Conservation (phyloP, 2,113 vertebrate genomes). For the Eolophus roseicapilla region DNA sequence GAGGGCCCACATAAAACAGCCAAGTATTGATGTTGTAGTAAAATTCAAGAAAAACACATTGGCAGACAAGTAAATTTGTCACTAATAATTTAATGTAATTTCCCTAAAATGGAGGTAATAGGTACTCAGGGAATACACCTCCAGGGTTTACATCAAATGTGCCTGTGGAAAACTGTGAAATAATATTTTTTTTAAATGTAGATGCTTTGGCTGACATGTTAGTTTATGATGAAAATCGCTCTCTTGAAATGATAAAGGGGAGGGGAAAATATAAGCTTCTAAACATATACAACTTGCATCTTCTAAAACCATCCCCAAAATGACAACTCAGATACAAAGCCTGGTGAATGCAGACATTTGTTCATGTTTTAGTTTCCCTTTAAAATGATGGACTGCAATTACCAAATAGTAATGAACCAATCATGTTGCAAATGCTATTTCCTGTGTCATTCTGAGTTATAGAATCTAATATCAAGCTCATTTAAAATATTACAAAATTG, state of each 20-base stretch:
- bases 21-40: constrained; percentile 85
- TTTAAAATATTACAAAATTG: constrained; percentile 65
- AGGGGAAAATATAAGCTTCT: constrained; percentile 24
- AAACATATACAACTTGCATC: neutral
- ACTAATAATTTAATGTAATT: constrained; percentile 88
- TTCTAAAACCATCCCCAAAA: constrained; percentile 21
- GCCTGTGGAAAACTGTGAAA: constrained; percentile 78
- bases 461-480: constrained; percentile 69
- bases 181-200: constrained; percentile 73
- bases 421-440: constrained; percentile 65
- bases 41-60: constrained; percentile 85
- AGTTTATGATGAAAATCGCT: constrained; percentile 78
- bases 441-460: constrained; percentile 68
- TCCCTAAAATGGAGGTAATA: constrained; percentile 85
- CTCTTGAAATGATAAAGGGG: constrained; percentile 71
- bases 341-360: constrained; percentile 29
- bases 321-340: neutral
- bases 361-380: constrained; percentile 56
- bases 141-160: constrained; percentile 81
- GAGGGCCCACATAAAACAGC: constrained; percentile 81
- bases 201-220: constrained; percentile 80
- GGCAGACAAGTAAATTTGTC: constrained; percentile 88
- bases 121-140: constrained; percentile 82
- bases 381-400: constrained; percentile 63
- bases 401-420: constrained; percentile 73